Evolutionary conservation across 2,888 invertebrate genomes (phyloP), one percentile per base, ranked within the genome.

Genomic region (Scrobipalpa costella): DNA sequence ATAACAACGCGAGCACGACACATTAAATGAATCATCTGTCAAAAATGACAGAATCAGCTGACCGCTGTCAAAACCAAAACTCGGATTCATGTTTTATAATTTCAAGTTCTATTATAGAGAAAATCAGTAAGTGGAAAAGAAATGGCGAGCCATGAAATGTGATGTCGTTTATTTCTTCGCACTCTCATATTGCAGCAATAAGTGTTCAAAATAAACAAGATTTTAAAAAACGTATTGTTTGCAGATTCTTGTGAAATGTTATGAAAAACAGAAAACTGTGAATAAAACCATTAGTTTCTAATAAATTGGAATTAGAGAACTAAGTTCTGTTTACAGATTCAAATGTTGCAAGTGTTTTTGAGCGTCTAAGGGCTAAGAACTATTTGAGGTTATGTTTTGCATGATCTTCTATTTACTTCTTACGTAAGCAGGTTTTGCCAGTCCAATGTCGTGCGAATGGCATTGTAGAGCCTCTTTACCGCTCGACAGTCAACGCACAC

Each of bases 391-490:
- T 60, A 49, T 60, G 60, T 60, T 27, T 17, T 27, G 44, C 15
- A 47, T 34, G n/a, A 47, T 60, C 38, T 60, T 17, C 60, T 49
- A 34, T 17, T 60, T 33, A 61, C 50, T n/a, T 49, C 49, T 61
- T 61, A 61, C 61, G 61, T 61, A 61, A 61, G 61, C n/a, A 19
- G 49, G 19, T 50, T 61, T 52, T 5, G 19, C 52, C n/a, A 34
- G 38, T 11, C 61, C 52, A 38, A 61, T 61, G 61, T 49, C 50
- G 49, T 15, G 36, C 38, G 52, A 38, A 61, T 38, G 52, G 27
- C 27, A 61, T 38, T 9, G 1, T 61, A 52, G 1, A 50, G 52
- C 21, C 61, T 38, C 3, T 19, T 21, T 21, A 2, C 36, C 52
- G 49, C 27, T 49, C 33, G 47, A 13, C 49, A 27, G 60, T n/a